A percentile compares a stretch with the other conserved stretches of the same genome.
phyloP scores from a whole-genome alignment of 2,888 invertebrate genomes.

The Troides aeacus region DNA sequence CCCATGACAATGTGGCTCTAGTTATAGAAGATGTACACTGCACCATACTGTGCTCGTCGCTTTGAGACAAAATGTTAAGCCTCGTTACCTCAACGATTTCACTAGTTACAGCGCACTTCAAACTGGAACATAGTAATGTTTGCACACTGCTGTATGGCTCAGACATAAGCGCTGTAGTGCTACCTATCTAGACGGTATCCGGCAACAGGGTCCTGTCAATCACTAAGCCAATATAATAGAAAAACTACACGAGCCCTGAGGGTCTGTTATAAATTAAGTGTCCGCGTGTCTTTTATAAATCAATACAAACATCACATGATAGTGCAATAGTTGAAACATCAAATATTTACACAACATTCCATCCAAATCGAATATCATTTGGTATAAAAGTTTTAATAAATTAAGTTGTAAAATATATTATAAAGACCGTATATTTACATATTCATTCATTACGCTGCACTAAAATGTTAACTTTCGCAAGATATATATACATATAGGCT shows the following conservation, averaged over 20 bases:
- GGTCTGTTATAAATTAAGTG: background rate
- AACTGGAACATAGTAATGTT: no score
- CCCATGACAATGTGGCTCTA: conserved; percentile 6
- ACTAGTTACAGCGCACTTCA: no score
- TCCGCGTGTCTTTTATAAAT: conserved; percentile 21
- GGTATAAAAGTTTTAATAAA: conserved; percentile 37
- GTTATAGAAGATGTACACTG: background rate
- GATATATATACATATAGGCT: conserved; percentile 7
- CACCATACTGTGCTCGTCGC: no score
- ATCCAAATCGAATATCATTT: conserved; percentile 39
- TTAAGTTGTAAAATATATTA: conserved; percentile 31
- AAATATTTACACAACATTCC: conserved; percentile 49
- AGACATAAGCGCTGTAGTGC: no score
- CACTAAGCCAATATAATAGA: background rate
- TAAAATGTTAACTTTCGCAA: conserved; percentile 3
- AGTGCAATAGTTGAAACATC: conserved; percentile 38
- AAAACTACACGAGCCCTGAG: no score
- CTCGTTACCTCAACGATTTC: no score
- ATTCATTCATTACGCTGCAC: conserved; percentile 4
- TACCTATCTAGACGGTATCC: no score
- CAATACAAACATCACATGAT: conserved; percentile 44
- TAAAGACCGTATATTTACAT: conserved; percentile 27
- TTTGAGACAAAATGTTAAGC: no score
- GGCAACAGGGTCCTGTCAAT: no score
- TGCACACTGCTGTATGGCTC: no score